Conservation (phyloP, 2,113 vertebrate species). For the Hippocampus abdominalis region DNA sequence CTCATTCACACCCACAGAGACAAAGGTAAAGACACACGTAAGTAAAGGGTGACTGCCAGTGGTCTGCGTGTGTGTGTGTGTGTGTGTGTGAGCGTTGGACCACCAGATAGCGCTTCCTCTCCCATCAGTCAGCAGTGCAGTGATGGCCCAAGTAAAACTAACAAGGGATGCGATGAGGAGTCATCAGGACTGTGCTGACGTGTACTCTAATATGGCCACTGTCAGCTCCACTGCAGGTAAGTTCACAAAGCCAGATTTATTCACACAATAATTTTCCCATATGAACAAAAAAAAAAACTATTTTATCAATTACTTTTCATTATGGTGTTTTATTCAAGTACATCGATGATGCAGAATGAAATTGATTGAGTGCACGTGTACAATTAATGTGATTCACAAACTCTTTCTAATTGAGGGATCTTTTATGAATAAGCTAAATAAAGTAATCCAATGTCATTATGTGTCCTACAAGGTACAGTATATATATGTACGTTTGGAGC, state of each 20-base stretch:
- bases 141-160: conserved; percentile 59
- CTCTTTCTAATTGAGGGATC: too few species aligned
- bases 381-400: background rate
- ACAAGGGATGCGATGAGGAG: conserved; percentile 46
- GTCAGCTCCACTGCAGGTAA: conserved; percentile 76
- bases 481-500: too few species aligned
- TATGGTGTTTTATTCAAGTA: background rate
- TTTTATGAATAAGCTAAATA: too few species aligned
- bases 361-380: background rate
- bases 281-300: too few species aligned
- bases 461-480: too few species aligned
- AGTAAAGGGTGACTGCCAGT: conserved; percentile 33
- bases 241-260: conserved; percentile 13
- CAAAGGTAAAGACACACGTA: conserved; percentile 44
- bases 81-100: conserved; percentile 4
- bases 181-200: conserved; percentile 57
- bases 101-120: conserved; percentile 2
- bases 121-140: conserved; percentile 23
- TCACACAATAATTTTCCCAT: background rate
- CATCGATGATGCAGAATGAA: background rate
- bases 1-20: conserved; percentile 3
- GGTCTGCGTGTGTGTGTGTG: background rate
- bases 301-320: background rate
- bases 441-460: too few species aligned
- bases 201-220: conserved; percentile 67